A percentile compares a stretch with the other conserved stretches of the same genome.
Evolutionary conservation across 2,797 vertebrate genomes (phyloP).

Genomic region (Sternotherus odoratus): DNA sequence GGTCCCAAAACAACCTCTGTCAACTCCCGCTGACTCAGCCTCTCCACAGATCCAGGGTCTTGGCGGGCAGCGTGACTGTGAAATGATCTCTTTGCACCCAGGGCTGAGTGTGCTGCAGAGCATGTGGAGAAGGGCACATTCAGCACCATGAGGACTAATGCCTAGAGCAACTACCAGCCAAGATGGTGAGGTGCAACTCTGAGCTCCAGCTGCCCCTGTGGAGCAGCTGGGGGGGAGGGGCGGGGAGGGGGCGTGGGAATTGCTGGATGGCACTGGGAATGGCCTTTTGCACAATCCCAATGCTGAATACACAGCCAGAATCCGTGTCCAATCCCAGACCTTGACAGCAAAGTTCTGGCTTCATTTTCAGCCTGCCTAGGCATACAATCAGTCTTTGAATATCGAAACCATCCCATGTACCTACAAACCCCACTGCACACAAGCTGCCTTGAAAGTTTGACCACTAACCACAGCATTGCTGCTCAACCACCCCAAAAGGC

Average conservation of each 20-base stretch:
- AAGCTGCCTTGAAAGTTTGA: fast-evolving
- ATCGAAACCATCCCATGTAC: background rate
- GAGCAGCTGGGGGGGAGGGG: background rate
- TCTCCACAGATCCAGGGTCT: background rate
- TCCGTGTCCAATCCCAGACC: fast-evolving
- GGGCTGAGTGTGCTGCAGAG: background rate
- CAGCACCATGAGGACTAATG: background rate
- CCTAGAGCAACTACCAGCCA: background rate
- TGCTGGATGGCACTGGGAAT: background rate
- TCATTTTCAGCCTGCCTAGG: background rate
- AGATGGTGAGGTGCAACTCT: background rate
- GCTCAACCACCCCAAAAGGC: background rate
- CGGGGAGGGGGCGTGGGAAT: too few species aligned
- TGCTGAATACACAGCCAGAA: background rate
- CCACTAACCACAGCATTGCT: background rate
- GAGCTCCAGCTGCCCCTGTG: background rate
- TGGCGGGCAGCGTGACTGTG: background rate
- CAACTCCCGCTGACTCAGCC: background rate
- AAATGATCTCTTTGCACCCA: background rate
- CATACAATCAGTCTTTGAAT: background rate
- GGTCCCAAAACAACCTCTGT: background rate
- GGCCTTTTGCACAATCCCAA: background rate
- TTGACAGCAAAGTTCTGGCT: background rate
- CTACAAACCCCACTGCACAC: background rate
- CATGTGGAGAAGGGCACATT: background rate